phyloP scores from a whole-genome alignment of 2,113 vertebrate species.

The Oxyura jamaicensis region DNA sequence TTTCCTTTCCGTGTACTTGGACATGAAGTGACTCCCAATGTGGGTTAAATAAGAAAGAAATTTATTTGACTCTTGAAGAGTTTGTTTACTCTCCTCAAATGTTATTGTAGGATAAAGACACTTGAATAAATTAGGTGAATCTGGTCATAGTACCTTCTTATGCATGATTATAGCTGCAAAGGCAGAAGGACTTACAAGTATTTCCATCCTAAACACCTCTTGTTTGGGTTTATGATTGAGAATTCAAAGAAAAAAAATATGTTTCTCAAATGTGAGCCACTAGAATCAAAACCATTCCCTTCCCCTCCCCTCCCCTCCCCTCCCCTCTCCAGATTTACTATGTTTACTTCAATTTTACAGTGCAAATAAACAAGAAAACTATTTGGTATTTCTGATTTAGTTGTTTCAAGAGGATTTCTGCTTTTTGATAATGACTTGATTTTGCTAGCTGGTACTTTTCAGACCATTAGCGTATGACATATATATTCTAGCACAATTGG shows the following conservation, averaged over 20 bases:
- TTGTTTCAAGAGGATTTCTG: background rate
- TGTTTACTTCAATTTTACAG: background rate
- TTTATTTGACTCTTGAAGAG: background rate
- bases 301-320: background rate
- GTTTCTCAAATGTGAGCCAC: background rate
- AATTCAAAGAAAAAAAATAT: background rate
- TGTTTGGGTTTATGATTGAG: background rate
- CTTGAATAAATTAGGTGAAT: background rate
- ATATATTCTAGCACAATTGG: background rate
- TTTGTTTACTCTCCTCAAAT: background rate
- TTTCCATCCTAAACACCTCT: background rate
- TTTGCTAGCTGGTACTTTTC: background rate
- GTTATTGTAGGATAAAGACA: background rate
- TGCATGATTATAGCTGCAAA: background rate
- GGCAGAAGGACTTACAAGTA: background rate
- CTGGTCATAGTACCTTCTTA: background rate
- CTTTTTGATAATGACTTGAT: background rate
- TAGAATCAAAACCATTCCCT: background rate
- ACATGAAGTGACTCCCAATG: background rate
- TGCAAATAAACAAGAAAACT: background rate
- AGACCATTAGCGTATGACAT: background rate
- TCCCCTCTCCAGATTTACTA: background rate
- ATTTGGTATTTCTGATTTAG: background rate
- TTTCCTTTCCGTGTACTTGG: background rate
- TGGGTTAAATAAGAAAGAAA: background rate